Percentiles rank a stretch among this genome's conserved stretches.
Conservation (phyloP, 1,140 invertebrate genomes). For the Hermatobates lingyangjiaoensis region DNA sequence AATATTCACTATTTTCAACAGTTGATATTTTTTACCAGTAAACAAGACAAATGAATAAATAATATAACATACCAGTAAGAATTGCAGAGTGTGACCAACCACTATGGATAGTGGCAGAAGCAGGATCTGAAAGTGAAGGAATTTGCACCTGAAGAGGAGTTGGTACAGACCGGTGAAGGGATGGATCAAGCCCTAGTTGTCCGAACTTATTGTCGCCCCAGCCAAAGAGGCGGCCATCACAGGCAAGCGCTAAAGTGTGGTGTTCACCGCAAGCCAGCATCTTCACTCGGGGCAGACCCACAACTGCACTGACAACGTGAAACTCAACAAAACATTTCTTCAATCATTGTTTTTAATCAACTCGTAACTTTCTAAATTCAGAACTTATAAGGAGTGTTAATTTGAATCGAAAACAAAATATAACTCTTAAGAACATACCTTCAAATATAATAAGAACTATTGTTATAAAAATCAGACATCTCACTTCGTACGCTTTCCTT, state of each 20-base stretch:
- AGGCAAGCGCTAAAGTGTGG: constrained; percentile 41
- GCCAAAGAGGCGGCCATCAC: constrained; percentile 33
- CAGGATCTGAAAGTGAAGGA: constrained; percentile 18
- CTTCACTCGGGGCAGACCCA: constrained; percentile 29
- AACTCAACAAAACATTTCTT: not conserved
- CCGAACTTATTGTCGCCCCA: constrained; percentile 60
- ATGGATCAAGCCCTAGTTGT: constrained; percentile 36
- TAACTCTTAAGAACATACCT: too few species aligned
- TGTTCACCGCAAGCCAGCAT: constrained; percentile 49
- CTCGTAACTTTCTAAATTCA: too few species aligned
- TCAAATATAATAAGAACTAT: too few species aligned
- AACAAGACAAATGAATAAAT: too few species aligned
- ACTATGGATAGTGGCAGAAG: constrained; percentile 27
- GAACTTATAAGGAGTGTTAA: too few species aligned
- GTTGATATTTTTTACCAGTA: too few species aligned
- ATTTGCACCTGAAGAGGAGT: constrained; percentile 21
- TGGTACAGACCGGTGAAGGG: constrained; percentile 22
- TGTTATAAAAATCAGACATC: too few species aligned
- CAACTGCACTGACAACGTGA: constrained; percentile 27
- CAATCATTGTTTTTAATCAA: too few species aligned
- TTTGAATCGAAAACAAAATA: too few species aligned
- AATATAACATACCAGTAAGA: constrained; percentile 26
- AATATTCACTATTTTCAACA: too few species aligned
- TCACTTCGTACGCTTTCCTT: too few species aligned
- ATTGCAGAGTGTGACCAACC: constrained; percentile 57